These are phyloP conservation scores for Rana temporaria DNA, from an alignment of 2,113 vertebrate species.

Conservation along the genomic window DNA sequence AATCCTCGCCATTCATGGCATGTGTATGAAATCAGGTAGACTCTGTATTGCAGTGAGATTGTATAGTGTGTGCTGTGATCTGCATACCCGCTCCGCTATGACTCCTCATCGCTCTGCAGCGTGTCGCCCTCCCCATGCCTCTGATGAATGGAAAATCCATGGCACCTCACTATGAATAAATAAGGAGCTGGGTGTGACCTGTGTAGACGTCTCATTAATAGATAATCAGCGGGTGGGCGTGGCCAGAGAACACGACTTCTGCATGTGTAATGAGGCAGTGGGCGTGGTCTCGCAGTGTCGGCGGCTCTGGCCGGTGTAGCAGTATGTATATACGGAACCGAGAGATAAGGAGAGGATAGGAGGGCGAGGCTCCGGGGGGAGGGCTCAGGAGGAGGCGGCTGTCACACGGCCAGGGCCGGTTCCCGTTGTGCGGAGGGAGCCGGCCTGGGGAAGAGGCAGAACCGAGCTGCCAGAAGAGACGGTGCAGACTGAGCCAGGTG, in stretches of 20 bases:
- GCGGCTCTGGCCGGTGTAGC: conserved; percentile 20
- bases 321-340: neutral
- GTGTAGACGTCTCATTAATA: neutral
- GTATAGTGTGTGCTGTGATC: no score
- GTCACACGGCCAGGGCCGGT: conserved; percentile 33
- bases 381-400: neutral
- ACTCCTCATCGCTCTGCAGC: no score
- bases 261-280: neutral
- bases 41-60: no score
- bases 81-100: no score
- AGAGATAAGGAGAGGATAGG: neutral
- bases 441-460: conserved; percentile 37
- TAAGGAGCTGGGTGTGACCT: neutral
- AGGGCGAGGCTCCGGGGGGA: neutral
- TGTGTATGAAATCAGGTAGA: no score
- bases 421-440: conserved; percentile 41
- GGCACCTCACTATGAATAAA: neutral
- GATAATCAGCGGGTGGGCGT: conserved; percentile 11
- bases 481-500: conserved; percentile 33
- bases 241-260: neutral
- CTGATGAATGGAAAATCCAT: no score
- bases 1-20: no score
- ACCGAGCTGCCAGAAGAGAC: neutral
- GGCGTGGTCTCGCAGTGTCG: conserved; percentile 17
- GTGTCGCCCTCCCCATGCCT: no score